Percentiles rank a stretch among this genome's conserved stretches.
Evolutionary conservation across 1,140 invertebrate genomes (phyloP).

Genomic region (Mylabris phalerata): DNA sequence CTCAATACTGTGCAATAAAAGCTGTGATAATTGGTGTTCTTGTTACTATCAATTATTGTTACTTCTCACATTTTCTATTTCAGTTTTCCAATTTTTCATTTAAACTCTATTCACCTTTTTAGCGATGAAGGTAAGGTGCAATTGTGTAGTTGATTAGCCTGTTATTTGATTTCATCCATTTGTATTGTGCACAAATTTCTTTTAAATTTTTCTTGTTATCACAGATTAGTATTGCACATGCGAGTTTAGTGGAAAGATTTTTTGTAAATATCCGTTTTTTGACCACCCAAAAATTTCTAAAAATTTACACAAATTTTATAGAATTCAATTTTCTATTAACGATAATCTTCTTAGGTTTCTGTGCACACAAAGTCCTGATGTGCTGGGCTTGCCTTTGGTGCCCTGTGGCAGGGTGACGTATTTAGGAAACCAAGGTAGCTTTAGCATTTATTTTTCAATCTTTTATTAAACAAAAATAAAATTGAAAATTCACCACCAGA

Average conservation of each 20-base stretch:
- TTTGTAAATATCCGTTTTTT: no score
- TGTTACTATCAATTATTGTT: conserved; percentile 7
- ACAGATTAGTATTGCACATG: conserved; percentile 38
- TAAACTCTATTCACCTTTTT: neutral
- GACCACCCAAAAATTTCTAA: conserved; percentile 14
- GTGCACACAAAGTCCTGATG: conserved; percentile 43
- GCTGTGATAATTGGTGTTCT: conserved; percentile 30
- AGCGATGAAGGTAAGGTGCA: conserved; percentile 10
- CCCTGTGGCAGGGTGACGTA: conserved; percentile 41
- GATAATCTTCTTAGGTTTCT: conserved; percentile 37
- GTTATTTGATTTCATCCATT: neutral
- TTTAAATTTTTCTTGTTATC: conserved; percentile 20
- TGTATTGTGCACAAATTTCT: neutral
- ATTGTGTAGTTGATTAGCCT: no score
- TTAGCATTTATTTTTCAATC: conserved; percentile 3
- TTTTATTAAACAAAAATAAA: neutral
- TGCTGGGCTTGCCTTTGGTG: conserved; percentile 41
- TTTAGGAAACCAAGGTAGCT: conserved; percentile 40
- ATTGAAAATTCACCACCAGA: no score
- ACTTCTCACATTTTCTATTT: conserved; percentile 5
- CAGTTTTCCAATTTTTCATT: conserved; percentile 2
- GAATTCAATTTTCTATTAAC: conserved; percentile 3
- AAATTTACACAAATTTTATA: neutral
- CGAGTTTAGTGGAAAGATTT: neutral
- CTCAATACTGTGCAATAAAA: conserved; percentile 31